phyloP scores from a whole-genome alignment of 2,797 vertebrate species.

The Eulemur coronatus region DNA sequence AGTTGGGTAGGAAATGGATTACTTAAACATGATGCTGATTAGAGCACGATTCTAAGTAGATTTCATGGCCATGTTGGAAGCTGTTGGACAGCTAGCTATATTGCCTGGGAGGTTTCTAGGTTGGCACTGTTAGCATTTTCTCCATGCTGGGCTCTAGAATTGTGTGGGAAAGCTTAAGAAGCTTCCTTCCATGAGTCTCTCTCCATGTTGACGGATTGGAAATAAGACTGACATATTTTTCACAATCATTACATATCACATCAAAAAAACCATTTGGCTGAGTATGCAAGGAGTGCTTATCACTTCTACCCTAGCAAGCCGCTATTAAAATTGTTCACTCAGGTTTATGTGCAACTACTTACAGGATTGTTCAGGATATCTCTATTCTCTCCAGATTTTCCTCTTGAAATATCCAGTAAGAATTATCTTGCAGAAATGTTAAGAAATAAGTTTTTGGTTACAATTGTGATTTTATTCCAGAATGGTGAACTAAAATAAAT shows the following conservation, averaged over 20 bases:
- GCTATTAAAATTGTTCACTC: neutral
- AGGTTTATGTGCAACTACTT: neutral
- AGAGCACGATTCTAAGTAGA: neutral
- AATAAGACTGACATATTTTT: neutral
- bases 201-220: neutral
- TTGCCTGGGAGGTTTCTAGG: neutral
- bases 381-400: neutral
- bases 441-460: constrained; percentile 23
- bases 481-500: neutral
- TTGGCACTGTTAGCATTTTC: neutral
- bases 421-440: constrained; percentile 36
- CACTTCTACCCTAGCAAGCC: neutral
- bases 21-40: neutral
- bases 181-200: neutral
- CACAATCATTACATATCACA: neutral
- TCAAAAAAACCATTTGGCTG: neutral
- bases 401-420: constrained; percentile 9
- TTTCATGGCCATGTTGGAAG: neutral
- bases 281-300: neutral
- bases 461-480: constrained; percentile 32
- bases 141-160: neutral
- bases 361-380: neutral
- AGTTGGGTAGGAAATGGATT: neutral
- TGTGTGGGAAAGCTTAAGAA: neutral
- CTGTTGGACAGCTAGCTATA: neutral